phyloP scores from a whole-genome alignment of 1,140 invertebrate species.

The Macrobrachium rosenbergii region DNA sequence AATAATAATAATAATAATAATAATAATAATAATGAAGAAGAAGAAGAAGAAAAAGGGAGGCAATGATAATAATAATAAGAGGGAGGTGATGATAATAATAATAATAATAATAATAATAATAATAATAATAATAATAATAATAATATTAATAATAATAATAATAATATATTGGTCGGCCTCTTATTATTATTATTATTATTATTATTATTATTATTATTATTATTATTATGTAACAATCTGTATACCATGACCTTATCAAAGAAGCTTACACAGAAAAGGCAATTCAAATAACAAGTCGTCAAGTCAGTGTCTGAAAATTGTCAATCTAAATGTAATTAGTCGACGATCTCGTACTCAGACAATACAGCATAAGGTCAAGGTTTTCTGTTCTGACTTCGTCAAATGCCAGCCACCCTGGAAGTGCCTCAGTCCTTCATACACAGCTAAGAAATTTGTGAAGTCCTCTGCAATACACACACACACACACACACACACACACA shows the following conservation, averaged over 20 bases:
- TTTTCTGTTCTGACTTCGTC: too few relatives aligned
- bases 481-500: not conserved
- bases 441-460: too few relatives aligned
- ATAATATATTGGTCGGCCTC: not conserved
- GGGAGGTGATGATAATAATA: slow-evolving; percentile 20
- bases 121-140: slow-evolving; percentile 30
- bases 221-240: not conserved
- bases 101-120: slow-evolving; percentile 30
- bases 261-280: too few relatives aligned
- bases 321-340: too few relatives aligned
- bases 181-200: slow-evolving; percentile 5
- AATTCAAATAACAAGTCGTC: too few relatives aligned
- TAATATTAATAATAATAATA: slow-evolving; percentile 21
- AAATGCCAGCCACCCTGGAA: too few relatives aligned
- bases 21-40: not conserved
- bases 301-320: too few relatives aligned
- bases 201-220: slow-evolving; percentile 1
- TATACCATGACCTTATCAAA: too few relatives aligned
- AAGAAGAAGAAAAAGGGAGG: not conserved
- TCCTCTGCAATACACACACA: not conserved
- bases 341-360: too few relatives aligned
- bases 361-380: too few relatives aligned
- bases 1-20: slow-evolving; percentile 8
- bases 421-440: too few relatives aligned
- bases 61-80: slow-evolving; percentile 22